These are phyloP conservation scores for zebrafish (Danio rerio) DNA, from an alignment of 2,113 vertebrate genomes.

Conservation along the genomic window GRCz12tu NC_133182.1:25020501-25021000, in stretches of 20 bases:
- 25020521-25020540: background rate
- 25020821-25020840: background rate
- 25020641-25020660: slow-evolving; percentile 12
- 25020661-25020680: slow-evolving; percentile 33
- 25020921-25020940: too few relatives aligned
- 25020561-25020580: background rate
- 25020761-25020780: background rate
- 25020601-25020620: slow-evolving; percentile 21
- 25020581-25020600: slow-evolving; percentile 5
- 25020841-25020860: background rate
- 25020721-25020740: slow-evolving; percentile 40
- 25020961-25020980: too few relatives aligned
- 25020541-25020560: background rate
- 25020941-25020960: too few relatives aligned
- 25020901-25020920: too few relatives aligned
- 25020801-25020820: background rate
- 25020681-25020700: slow-evolving; percentile 56
- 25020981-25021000: too few relatives aligned
- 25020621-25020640: slow-evolving; percentile 22
- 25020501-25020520: background rate
- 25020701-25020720: slow-evolving; percentile 55
- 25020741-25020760: slow-evolving; percentile 19
- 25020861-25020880: background rate
- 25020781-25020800: slow-evolving; percentile 40
- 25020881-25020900: background rate